Base-by-base conservation (phyloP, 2,888 invertebrate species). In the Miltochrista miniata region DNA sequence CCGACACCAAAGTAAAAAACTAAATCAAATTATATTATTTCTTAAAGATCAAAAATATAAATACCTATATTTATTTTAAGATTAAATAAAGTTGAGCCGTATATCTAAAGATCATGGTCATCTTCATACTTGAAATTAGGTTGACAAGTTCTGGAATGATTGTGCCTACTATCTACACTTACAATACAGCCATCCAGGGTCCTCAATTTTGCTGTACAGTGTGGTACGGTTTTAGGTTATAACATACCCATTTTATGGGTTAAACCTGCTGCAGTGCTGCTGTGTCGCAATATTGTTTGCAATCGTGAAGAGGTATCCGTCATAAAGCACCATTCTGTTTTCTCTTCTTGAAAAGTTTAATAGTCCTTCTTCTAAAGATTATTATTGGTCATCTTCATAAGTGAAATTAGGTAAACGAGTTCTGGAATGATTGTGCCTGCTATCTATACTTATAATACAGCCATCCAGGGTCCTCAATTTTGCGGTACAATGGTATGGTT, bases 161-260 rank as follows among this genome's bases (percentile, higher is more conserved):
- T 52, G 12, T 52, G 51, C 5, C 0, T 4, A 15, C 15, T 35
- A 31, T 47, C 30, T 12, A 47, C 7, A 8, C 40, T 12, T 18
- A 50, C 41, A 1, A 54, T 51, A n/a, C n/a, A 13, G 1, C 41
- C 47, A 7, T 48, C 33, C 8, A 38, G 1, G 0, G 54, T 54
- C 24, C 45, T 47, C 8, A 54, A 8, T 38, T 61, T 61, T 0
- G 60, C 64, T 10, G 44, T 52, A 18, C 64, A 64, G 0, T 45
- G 0, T 49, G 42, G 35, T 46, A 50, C 5, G 18, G 43, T 44
- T 50, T 53, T 1, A 59, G 52, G 7, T 56, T 61, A 1, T 60
- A 63, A 35, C 63, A 63, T n/a, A 47, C 48, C 63, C 63, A 63
- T 30, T 50, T 43, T 49, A 24, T 7, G 24, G 11, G 3, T 24